Conservation (phyloP, 2,797 vertebrate genomes). For the Silurus lanzhouensis region DNA sequence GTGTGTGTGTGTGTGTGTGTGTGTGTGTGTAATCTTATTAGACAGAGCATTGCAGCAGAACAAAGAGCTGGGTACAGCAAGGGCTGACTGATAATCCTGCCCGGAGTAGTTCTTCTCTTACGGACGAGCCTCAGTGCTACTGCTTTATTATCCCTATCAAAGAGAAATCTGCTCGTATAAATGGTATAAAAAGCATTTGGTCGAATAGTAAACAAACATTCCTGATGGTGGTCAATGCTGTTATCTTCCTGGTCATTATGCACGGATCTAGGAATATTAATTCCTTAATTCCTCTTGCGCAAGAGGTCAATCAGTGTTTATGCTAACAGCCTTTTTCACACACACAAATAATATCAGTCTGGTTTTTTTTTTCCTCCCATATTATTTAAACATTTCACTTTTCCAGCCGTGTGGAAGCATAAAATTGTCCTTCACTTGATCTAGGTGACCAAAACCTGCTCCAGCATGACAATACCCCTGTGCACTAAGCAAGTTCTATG, state of each 20-base stretch:
- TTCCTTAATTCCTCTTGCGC: not conserved
- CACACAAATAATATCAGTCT: not conserved
- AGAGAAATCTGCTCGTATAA: not conserved
- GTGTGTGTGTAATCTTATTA: slow-evolving; percentile 34
- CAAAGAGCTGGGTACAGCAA: slow-evolving; percentile 13
- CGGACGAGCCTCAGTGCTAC: not conserved
- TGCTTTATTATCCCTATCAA: not conserved
- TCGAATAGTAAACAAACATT: not conserved
- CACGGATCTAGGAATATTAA: not conserved
- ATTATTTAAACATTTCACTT: too few species aligned
- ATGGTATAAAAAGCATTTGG: not conserved
- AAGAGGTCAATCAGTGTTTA: not conserved
- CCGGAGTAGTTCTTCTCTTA: slow-evolving; percentile 18
- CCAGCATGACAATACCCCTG: too few species aligned
- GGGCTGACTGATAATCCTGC: slow-evolving; percentile 29
- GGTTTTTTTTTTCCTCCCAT: not conserved
- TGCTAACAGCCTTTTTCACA: not conserved
- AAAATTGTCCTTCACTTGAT: too few species aligned
- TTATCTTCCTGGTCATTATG: not conserved
- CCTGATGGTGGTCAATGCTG: not conserved
- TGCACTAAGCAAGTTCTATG: too few species aligned
- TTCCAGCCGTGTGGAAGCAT: too few species aligned
- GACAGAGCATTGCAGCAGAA: slow-evolving; percentile 25
- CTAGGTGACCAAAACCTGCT: too few species aligned
- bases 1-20: slow-evolving; percentile 7